phyloP scores from a whole-genome alignment of 2,797 vertebrate species.

The Lutjanus campechanus region DNA sequence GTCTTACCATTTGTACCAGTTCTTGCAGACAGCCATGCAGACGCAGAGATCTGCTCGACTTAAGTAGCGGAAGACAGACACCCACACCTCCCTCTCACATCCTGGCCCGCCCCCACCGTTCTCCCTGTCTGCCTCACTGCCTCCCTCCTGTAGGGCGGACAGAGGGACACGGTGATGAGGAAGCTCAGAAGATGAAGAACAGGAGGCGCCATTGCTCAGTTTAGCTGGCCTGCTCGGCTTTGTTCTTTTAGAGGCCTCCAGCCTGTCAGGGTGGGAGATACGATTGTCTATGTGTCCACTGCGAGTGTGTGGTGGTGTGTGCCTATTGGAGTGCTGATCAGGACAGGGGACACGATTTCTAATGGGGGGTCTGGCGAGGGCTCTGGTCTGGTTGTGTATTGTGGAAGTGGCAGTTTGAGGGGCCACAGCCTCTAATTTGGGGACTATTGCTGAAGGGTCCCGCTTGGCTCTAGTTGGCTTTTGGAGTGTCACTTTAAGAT shows the following conservation, averaged over 20 bases:
- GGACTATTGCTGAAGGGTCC: slow-evolving; percentile 93
- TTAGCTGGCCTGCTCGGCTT: slow-evolving; percentile 71
- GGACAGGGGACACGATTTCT: slow-evolving; percentile 71
- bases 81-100: slow-evolving; percentile 97
- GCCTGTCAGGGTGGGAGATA: slow-evolving; percentile 59
- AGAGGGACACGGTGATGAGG: slow-evolving; percentile 76
- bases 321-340: slow-evolving; percentile 66
- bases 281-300: slow-evolving; percentile 56
- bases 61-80: slow-evolving; percentile 97
- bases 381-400: slow-evolving; percentile 74
- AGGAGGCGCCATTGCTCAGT: slow-evolving; percentile 78
- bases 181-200: slow-evolving; percentile 74
- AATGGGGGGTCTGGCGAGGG: slow-evolving; percentile 87
- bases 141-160: slow-evolving; percentile 87
- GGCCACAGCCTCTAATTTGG: slow-evolving; percentile 95
- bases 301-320: slow-evolving; percentile 64
- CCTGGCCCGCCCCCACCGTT: slow-evolving; percentile 87
- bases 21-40: slow-evolving; percentile 99
- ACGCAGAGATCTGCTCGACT: slow-evolving; percentile 94
- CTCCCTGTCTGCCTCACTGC: slow-evolving; percentile 83
- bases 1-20: slow-evolving; percentile 99
- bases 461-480: slow-evolving; percentile 87
- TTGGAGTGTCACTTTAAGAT: slow-evolving; percentile 94
- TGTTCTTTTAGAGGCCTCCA: slow-evolving; percentile 60
- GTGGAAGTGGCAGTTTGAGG: slow-evolving; percentile 68